Base-by-base conservation (phyloP, 1,140 invertebrate genomes). In the Papilio helenus region DNA sequence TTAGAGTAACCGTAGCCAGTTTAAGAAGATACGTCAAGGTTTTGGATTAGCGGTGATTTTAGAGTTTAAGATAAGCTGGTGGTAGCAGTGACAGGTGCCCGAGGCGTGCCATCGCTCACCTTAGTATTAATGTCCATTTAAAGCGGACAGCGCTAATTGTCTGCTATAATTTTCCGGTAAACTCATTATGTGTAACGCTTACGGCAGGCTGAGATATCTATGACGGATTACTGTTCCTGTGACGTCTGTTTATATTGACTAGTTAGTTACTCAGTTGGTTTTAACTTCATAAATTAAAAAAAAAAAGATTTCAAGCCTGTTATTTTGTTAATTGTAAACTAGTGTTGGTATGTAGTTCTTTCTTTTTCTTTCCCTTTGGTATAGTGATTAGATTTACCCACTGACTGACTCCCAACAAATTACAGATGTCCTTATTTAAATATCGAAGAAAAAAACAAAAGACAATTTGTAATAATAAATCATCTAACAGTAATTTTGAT, bases 111-210 rank as follows among this genome's bases (percentile, higher is more conserved):
- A 90, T 91, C 88, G 86, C 82, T 93, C 90, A 89, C 82, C 78
- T 79, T 79, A 84, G 82, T 89, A 90, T 91, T 90, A 91, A 88
- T 91, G 86, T 81, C 89, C 85, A 81, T 87, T 91, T 89, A 85
- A 87, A 87, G 85, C 80, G 87, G 86, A 86, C 88, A 87, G 85
- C 81, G 91, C 88, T 94, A 94, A 94, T 92, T 91, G 88, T 91
- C 79, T 81, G 82, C 84, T 84, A 90, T 87, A 84, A 88, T 89
- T 92, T 90, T 90, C 88, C 85, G 87, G 89, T 91, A 90, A 93
- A 90, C 89, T 91, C 87, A 93, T 93, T 92, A 90, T 82, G 65
- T 68, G 79, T 82, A 79, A 79, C 42, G 83, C 87, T 86, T 42
- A 34, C 68, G 87, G 88, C 88, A 81, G 61, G 81, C 81, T 80